Percentiles rank a stretch among this genome's conserved stretches.
These are phyloP conservation scores for Pandemis corylana DNA, from an alignment of 2,888 invertebrate species.

Conservation along the genomic window DNA sequence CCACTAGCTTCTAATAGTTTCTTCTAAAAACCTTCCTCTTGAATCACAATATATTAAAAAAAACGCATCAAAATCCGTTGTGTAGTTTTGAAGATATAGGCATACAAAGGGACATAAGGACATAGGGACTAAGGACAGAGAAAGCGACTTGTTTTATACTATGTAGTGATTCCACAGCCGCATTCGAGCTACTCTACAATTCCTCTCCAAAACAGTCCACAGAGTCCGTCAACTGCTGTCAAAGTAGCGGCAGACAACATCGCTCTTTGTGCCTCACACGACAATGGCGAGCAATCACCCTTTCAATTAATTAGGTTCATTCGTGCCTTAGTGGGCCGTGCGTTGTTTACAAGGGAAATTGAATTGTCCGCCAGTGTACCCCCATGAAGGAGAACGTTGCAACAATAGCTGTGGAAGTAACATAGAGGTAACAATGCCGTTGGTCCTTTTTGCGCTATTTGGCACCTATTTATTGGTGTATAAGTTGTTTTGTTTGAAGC, in stretches of 20 bases:
- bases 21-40: too few species aligned
- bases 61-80: too few species aligned
- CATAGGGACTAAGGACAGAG: too few species aligned
- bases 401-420: neutral
- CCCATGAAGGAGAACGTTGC: neutral
- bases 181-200: conserved; percentile 8
- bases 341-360: conserved; percentile 1
- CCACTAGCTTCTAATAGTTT: too few species aligned
- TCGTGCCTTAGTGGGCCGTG: neutral
- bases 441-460: too few species aligned
- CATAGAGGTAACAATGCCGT: neutral
- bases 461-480: too few species aligned
- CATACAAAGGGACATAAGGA: too few species aligned
- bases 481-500: too few species aligned
- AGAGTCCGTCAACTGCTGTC: conserved; percentile 1
- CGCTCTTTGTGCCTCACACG: conserved; percentile 19
- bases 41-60: too few species aligned
- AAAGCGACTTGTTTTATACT: too few species aligned
- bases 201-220: conserved; percentile 12
- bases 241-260: neutral
- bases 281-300: conserved; percentile 16
- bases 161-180: neutral
- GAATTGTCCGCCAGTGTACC: neutral
- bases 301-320: conserved; percentile 25
- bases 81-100: too few species aligned